Percentiles rank a stretch among this genome's conserved stretches.
Conservation (phyloP, 2,113 vertebrate species). For the Cyphomyrus plagiostoma region DNA sequence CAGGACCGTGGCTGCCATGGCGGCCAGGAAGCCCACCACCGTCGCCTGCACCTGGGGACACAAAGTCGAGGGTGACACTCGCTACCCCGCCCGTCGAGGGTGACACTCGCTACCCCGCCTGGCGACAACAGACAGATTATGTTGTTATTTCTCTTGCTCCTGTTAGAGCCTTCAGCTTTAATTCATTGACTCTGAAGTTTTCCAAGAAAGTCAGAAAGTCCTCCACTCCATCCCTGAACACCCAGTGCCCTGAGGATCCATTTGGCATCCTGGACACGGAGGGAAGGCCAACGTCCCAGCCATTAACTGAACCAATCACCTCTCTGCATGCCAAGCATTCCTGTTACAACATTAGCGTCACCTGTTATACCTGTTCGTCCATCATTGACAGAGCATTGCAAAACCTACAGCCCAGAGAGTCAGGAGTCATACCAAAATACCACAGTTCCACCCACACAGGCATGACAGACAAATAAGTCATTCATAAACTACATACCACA, state of each 20-base stretch:
- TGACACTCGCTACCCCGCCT: not conserved
- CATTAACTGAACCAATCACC: not conserved
- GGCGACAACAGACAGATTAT: not conserved
- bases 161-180: not conserved
- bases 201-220: not conserved
- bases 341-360: not conserved
- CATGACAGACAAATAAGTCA: not conserved
- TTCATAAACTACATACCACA: not conserved
- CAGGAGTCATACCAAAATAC: not conserved
- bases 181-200: not conserved
- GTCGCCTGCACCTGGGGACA: constrained; percentile 85
- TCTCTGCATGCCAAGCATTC: not conserved
- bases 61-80: not conserved
- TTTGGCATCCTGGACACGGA: not conserved
- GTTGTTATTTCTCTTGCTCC: not conserved
- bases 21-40: constrained; percentile 90
- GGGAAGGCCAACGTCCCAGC: not conserved
- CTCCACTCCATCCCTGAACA: not conserved
- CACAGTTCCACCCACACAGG: not conserved
- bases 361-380: not conserved
- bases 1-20: constrained; percentile 80
- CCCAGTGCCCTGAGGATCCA: not conserved
- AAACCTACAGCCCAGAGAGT: not conserved
- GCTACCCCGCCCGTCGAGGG: not conserved
- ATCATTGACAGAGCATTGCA: not conserved